phyloP scores from a whole-genome alignment of 1,140 invertebrate species.

The Steinernema feltiae region DNA sequence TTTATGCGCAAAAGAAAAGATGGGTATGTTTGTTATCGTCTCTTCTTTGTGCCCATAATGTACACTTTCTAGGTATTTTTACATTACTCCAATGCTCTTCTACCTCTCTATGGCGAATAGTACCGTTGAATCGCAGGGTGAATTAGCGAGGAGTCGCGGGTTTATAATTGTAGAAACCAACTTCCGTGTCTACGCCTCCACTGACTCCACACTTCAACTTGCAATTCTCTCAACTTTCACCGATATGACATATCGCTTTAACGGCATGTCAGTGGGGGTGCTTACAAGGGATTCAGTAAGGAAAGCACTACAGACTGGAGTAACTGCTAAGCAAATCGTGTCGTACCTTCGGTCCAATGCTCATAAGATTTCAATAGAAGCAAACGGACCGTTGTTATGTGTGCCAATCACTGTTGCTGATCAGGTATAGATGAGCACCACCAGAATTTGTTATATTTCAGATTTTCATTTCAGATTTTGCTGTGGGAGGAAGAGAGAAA shows the following conservation, averaged over 20 bases:
- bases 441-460: background rate
- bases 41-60: slow-evolving; percentile 17
- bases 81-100: slow-evolving; percentile 35
- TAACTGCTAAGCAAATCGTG: slow-evolving; percentile 89
- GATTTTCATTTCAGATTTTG: slow-evolving; percentile 63
- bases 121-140: background rate
- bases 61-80: slow-evolving; percentile 37
- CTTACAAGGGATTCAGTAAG: slow-evolving; percentile 86
- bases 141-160: slow-evolving; percentile 61
- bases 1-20: slow-evolving; percentile 70
- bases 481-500: slow-evolving; percentile 92
- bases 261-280: slow-evolving; percentile 84
- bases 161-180: slow-evolving; percentile 94
- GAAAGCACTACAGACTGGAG: slow-evolving; percentile 82
- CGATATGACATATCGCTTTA: slow-evolving; percentile 65
- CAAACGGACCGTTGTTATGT: slow-evolving; percentile 23
- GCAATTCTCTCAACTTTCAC: slow-evolving; percentile 41
- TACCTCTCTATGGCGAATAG: slow-evolving; percentile 22
- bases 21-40: slow-evolving; percentile 66
- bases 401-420: slow-evolving; percentile 32
- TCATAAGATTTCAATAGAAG: slow-evolving; percentile 63
- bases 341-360: slow-evolving; percentile 79
- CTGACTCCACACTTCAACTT: slow-evolving; percentile 57
- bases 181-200: slow-evolving; percentile 92
- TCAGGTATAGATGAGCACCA: background rate